These are phyloP conservation scores for Hormaphis cornu DNA, from an alignment of 1,140 invertebrate genomes.

Conservation along the genomic window DNA sequence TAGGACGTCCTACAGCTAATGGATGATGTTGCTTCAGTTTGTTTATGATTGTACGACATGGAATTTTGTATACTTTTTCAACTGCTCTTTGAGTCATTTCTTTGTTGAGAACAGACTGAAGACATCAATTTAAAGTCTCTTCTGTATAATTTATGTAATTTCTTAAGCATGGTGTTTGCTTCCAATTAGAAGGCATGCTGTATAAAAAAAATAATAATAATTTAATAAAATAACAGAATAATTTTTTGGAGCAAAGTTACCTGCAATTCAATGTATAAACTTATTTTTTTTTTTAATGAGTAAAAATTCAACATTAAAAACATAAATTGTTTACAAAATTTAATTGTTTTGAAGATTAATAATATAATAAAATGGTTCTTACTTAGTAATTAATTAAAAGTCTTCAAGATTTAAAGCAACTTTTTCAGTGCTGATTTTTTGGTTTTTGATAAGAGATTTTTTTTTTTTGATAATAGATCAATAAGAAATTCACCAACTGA, in stretches of 20 bases:
- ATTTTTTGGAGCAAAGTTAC: conserved; percentile 7
- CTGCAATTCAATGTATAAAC: neutral
- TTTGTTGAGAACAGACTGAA: conserved; percentile 18
- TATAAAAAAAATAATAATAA: conserved; percentile 10
- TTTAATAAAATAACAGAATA: neutral
- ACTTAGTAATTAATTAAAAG: neutral
- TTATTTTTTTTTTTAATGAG: too few relatives aligned
- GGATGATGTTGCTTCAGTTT: conserved; percentile 9
- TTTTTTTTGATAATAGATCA: neutral
- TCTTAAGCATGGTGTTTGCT: conserved; percentile 16
- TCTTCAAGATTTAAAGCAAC: neutral
- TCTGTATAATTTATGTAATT: too few relatives aligned
- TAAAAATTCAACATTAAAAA: too few relatives aligned
- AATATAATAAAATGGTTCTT: too few relatives aligned
- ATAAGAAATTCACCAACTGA: neutral
- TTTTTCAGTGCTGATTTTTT: neutral
- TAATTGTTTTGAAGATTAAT: too few relatives aligned
- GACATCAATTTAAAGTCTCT: conserved; percentile 29
- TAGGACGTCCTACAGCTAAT: neutral
- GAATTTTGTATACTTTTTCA: conserved; percentile 25
- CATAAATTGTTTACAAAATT: too few relatives aligned
- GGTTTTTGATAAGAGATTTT: neutral
- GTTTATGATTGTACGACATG: conserved; percentile 31
- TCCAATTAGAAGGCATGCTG: neutral
- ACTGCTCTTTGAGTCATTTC: conserved; percentile 28